These are phyloP conservation scores for Philopotamus ludificatus DNA, from an alignment of 1,140 invertebrate genomes.

Conservation along the genomic window DNA sequence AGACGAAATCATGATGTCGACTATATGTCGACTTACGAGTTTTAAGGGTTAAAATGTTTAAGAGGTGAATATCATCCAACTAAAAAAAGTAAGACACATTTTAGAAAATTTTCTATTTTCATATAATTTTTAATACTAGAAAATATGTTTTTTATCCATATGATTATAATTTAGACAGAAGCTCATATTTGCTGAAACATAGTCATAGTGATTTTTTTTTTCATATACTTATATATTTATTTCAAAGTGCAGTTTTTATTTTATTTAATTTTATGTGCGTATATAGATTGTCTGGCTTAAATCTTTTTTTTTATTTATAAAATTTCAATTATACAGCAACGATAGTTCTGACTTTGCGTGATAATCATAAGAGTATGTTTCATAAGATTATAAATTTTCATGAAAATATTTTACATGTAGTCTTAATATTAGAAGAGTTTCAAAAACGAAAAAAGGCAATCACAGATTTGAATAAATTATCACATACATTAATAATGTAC, in stretches of 20 bases:
- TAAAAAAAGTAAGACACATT: too few relatives aligned
- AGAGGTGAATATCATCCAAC: too few relatives aligned
- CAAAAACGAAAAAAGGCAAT: constrained; percentile 16
- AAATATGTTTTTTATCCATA: neutral
- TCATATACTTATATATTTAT: constrained; percentile 4
- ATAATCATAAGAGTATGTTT: constrained; percentile 28
- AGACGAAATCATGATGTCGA: neutral
- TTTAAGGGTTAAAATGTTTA: neutral
- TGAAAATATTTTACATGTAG: constrained; percentile 27
- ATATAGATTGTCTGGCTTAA: constrained; percentile 19
- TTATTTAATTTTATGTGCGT: constrained; percentile 11
- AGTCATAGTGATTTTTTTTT: constrained; percentile 6
- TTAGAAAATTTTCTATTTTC: too few relatives aligned
- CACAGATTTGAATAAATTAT: constrained; percentile 24
- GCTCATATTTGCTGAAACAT: neutral
- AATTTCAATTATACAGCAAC: neutral
- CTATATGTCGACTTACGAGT: neutral
- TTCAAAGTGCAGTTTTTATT: neutral
- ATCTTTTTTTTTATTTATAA: neutral
- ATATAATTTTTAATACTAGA: neutral
- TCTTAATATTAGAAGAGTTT: constrained; percentile 11
- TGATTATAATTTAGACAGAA: neutral
- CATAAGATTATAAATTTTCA: constrained; percentile 29
- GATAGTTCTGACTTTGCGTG: constrained; percentile 9
- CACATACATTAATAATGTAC: too few relatives aligned